Conservation (phyloP, 2,797 vertebrate species). For the Carapus acus region DNA sequence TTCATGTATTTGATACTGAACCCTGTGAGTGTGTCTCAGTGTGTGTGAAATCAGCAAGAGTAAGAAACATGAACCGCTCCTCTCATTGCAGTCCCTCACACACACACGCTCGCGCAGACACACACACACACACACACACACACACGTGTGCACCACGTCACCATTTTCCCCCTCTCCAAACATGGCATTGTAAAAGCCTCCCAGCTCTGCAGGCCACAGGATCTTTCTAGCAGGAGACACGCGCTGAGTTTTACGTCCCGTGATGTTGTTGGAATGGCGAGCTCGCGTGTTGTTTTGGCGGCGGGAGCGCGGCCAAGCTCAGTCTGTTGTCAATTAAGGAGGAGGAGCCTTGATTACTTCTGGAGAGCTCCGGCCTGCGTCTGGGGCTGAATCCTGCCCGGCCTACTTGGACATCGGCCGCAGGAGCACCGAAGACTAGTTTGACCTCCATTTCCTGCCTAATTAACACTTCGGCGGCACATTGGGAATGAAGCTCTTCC, state of each 20-base stretch:
- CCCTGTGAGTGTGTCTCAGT: too few species aligned
- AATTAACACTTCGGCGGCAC: conserved; percentile 8
- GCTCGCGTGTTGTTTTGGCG: conserved; percentile 48
- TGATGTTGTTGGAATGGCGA: conserved; percentile 12
- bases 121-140: too few species aligned
- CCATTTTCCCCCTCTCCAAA: too few species aligned
- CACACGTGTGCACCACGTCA: too few species aligned
- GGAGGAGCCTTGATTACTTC: conserved; percentile 64
- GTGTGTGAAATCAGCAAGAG: too few species aligned
- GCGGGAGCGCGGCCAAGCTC: conserved; percentile 20
- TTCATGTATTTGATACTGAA: not conserved
- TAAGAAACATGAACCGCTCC: too few species aligned
- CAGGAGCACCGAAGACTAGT: conserved; percentile 26
- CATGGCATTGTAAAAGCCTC: too few species aligned
- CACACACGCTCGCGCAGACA: too few species aligned
- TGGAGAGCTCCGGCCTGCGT: conserved; percentile 59
- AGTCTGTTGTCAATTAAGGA: conserved; percentile 67
- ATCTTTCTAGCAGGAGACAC: conserved; percentile 19
- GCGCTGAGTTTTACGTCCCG: conserved; percentile 25
- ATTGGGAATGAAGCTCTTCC: conserved; percentile 19
- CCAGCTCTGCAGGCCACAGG: conserved; percentile 6
- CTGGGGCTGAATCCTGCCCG: conserved; percentile 54
- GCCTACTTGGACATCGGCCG: conserved; percentile 56
- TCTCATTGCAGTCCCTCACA: too few species aligned
- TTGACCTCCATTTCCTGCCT: conserved; percentile 32